Base-by-base conservation (phyloP, 2,888 invertebrate genomes). In the Cosmorhoe ocellata region DNA sequence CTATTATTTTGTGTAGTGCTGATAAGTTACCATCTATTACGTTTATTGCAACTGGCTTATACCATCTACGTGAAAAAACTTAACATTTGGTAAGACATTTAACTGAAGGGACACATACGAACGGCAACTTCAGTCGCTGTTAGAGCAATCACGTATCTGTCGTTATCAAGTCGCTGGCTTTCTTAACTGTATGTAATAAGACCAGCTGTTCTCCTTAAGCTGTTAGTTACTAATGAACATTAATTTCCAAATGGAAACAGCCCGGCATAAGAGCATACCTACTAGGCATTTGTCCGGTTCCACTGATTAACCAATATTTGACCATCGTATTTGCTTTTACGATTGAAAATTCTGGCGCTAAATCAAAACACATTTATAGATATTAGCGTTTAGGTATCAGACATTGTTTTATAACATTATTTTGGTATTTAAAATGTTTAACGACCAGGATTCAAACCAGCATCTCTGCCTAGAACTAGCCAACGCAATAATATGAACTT, bases 161-260 rank as follows among this genome's bases (percentile, higher is more conserved):
- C 24, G 6, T 24, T 24, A 5, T 24, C 6, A 24, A 4, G 6
- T 24, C 24, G 5, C 18, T 18, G 18, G 7, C 31, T 11, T 11
- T 30, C 10, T n/a, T n/a, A n/a, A n/a, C 18, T 4, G 4, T 4
- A 18, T 18, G 8, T 8, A 14, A 31, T 2, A 22, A 36, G 14
- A 24, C 27, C 0, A 37, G 49, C 43, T 39, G 39, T 40, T 30
- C 28, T 40, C 24, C 9, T 18, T 5, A 12, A 32, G 37, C 43
- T 27, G 28, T 14, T 24, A 27, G 24, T 43, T 67, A 61, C 61
- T 71, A 73, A 75, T 67, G 61, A 71, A 65, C 69, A 69, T 67
- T 73, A 71, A 74, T 74, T 73, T 68, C 57, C 61, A 66, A 76
- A 76, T 75, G 69, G 64, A 66, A 63, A 64, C 64, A 62, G 65